These are phyloP conservation scores for Lucifuga dentata DNA, from an alignment of 2,113 vertebrate genomes.

Conservation along the genomic window DNA sequence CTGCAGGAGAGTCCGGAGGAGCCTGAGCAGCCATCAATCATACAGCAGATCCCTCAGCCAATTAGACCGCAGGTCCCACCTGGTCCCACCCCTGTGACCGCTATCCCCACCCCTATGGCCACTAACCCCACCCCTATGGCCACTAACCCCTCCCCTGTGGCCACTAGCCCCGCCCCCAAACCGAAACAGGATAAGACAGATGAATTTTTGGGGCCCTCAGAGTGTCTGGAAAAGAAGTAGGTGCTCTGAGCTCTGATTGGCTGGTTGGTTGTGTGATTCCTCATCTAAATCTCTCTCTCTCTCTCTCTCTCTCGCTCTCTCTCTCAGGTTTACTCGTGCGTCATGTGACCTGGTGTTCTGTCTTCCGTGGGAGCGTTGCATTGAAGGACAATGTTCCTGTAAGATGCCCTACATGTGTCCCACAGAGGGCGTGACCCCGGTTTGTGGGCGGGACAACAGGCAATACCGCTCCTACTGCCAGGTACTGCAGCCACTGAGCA, in stretches of 20 bases:
- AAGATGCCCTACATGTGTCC: slow-evolving; percentile 44
- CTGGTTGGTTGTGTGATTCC: too few relatives aligned
- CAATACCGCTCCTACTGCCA: slow-evolving; percentile 48
- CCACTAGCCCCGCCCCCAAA: not conserved
- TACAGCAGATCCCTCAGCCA: not conserved
- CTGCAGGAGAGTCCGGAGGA: not conserved
- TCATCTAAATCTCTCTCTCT: not conserved
- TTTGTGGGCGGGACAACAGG: slow-evolving; percentile 8
- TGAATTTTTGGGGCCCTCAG: not conserved
- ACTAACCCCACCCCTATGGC: too few relatives aligned
- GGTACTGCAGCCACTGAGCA: slow-evolving; percentile 17
- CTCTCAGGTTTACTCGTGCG: slow-evolving; percentile 25
- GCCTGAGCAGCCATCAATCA: not conserved
- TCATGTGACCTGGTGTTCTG: slow-evolving; percentile 53
- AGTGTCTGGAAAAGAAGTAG: not conserved
- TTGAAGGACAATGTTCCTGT: slow-evolving; percentile 12
- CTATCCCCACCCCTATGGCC: not conserved
- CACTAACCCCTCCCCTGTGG: too few relatives aligned
- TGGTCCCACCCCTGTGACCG: not conserved
- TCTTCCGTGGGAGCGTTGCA: slow-evolving; percentile 39
- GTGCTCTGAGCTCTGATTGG: not conserved
- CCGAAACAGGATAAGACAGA: not conserved
- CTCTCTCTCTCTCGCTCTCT: not conserved
- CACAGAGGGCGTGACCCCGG: accelerated
- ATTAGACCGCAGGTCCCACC: not conserved